Evolutionary conservation across 2,888 invertebrate genomes (phyloP).

Genomic region (Drosophila incognita): DNA sequence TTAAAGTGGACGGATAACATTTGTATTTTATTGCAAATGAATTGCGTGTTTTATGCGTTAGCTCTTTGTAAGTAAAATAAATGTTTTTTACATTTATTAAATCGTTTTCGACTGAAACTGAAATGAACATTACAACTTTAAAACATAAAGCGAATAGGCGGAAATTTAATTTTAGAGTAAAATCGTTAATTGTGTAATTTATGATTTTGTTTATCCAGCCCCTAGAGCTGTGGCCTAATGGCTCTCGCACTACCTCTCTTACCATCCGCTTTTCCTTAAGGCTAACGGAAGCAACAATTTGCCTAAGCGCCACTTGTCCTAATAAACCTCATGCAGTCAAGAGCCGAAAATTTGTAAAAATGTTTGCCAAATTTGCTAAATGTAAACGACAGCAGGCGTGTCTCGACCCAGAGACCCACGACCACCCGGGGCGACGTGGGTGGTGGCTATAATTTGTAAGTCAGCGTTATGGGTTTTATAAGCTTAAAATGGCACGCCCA

Average conservation of each 20-base stretch:
- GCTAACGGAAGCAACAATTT: constrained; percentile 64
- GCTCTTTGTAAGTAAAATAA: constrained; percentile 3
- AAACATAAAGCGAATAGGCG: constrained; percentile 33
- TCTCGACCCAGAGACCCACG: constrained; percentile 1
- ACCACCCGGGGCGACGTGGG: constrained; percentile 19
- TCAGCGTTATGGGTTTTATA: constrained; percentile 51
- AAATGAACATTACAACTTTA: constrained; percentile 35
- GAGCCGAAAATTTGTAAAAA: constrained; percentile 60
- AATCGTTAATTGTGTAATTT: constrained; percentile 61
- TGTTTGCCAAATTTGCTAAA: constrained; percentile 56
- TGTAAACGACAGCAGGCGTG: constrained; percentile 21
- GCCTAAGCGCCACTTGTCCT: constrained; percentile 58
- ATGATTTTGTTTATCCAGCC: constrained; percentile 33
- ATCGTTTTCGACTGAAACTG: constrained; percentile 20
- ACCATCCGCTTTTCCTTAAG: constrained; percentile 9
- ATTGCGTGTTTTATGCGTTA: constrained; percentile 7
- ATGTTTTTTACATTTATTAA: background rate
- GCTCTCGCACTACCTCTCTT: background rate
- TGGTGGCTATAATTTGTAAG: constrained; percentile 39
- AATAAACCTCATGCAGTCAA: constrained; percentile 67
- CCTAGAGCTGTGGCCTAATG: constrained; percentile 2
- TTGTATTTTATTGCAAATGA: constrained; percentile 8
- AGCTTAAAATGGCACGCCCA: constrained; percentile 40
- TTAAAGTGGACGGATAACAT: background rate
- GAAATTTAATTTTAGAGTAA: constrained; percentile 62